Evolutionary conservation across 2,797 vertebrate species (phyloP).

Genomic region (Cichlasoma orientale): DNA sequence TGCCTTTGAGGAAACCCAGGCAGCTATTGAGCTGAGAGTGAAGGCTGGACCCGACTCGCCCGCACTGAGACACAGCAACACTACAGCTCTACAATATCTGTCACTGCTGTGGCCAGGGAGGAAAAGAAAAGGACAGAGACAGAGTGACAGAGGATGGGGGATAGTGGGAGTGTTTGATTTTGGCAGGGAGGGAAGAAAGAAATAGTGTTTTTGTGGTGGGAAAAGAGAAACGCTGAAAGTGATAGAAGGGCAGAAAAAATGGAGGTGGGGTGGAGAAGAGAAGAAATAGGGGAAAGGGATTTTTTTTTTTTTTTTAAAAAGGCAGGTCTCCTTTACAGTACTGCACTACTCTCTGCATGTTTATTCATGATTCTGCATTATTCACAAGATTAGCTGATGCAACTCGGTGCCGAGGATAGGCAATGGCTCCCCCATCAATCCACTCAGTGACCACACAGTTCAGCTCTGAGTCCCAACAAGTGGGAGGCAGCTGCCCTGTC

Average conservation of each 20-base stretch:
- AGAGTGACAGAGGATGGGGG: slow-evolving; percentile 49
- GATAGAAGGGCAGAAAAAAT: slow-evolving; percentile 33
- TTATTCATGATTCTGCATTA: slow-evolving; percentile 79
- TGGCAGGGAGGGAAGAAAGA: slow-evolving; percentile 41
- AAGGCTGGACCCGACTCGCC: slow-evolving; percentile 57
- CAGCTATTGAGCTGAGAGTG: slow-evolving; percentile 66
- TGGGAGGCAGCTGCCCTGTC: slow-evolving; percentile 48
- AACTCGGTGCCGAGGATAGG: slow-evolving; percentile 61
- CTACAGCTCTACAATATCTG: slow-evolving; percentile 68
- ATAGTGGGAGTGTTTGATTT: slow-evolving; percentile 62
- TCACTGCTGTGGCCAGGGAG: slow-evolving; percentile 55
- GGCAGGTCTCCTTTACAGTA: slow-evolving; percentile 64
- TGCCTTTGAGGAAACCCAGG: slow-evolving; percentile 71
- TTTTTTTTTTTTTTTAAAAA: not conserved
- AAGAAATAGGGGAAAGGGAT: slow-evolving; percentile 12
- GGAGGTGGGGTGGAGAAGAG: slow-evolving; percentile 29
- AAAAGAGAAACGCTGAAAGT: slow-evolving; percentile 32
- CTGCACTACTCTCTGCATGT: slow-evolving; percentile 57
- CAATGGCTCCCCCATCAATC: slow-evolving; percentile 56
- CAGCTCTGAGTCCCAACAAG: slow-evolving; percentile 47
- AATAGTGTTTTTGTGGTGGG: slow-evolving; percentile 41
- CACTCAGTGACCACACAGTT: slow-evolving; percentile 58
- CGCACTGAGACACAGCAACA: slow-evolving; percentile 51
- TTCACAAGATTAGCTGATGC: slow-evolving; percentile 79
- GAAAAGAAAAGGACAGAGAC: slow-evolving; percentile 40